A percentile compares a stretch with the other conserved stretches of the same genome.
Conservation (phyloP, 1,140 invertebrate genomes). For the Drosophila ananassae region DNA sequence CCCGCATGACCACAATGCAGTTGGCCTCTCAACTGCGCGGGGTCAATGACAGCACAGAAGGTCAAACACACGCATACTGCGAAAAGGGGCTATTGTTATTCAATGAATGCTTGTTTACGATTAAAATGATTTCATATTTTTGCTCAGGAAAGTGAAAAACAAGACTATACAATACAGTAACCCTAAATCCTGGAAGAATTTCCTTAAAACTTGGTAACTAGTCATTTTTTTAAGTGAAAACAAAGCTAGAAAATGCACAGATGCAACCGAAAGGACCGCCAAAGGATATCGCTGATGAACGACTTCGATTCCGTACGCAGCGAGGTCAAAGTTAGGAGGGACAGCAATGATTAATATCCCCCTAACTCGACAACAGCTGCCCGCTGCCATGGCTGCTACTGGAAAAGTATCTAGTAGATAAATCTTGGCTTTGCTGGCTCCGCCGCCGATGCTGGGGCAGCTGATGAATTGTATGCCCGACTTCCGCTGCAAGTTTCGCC, state of each 20-base stretch:
- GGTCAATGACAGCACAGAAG: conserved; percentile 82
- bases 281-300: conserved; percentile 69
- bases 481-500: conserved; percentile 70
- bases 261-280: conserved; percentile 19
- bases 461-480: conserved; percentile 49
- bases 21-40: conserved; percentile 46
- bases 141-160: background rate
- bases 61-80: conserved; percentile 54
- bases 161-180: background rate
- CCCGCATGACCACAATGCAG: conserved; percentile 54
- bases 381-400: background rate
- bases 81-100: conserved; percentile 2
- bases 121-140: background rate
- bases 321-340: conserved; percentile 20
- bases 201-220: no score
- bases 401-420: conserved; percentile 73
- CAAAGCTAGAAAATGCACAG: background rate
- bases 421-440: conserved; percentile 27
- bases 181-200: no score
- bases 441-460: conserved; percentile 21
- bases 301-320: conserved; percentile 56
- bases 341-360: conserved; percentile 49
- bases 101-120: conserved; percentile 18
- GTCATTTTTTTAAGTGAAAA: background rate
- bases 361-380: conserved; percentile 37